These are phyloP conservation scores for Rhyacophila brunnea DNA, from an alignment of 1,140 invertebrate species.

Conservation along the genomic window DNA sequence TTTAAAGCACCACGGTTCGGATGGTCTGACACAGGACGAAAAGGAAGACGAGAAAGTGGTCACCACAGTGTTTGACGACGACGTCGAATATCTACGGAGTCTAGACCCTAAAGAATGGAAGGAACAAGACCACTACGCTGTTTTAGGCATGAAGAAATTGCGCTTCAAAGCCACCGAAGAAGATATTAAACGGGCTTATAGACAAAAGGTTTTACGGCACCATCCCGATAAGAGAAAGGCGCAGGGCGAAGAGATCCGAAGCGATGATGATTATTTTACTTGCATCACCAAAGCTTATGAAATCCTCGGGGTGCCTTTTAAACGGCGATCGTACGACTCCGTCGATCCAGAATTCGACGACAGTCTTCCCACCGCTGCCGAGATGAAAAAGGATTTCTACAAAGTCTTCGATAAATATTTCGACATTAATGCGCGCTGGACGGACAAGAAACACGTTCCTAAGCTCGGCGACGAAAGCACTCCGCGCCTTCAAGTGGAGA, in stretches of 20 bases:
- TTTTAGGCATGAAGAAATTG: slow-evolving; percentile 82
- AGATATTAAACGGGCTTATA: slow-evolving; percentile 90
- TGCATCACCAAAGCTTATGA: slow-evolving; percentile 93
- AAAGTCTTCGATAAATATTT: slow-evolving; percentile 77
- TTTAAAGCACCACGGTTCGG: slow-evolving; percentile 34
- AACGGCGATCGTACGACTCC: slow-evolving; percentile 90
- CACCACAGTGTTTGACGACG: slow-evolving; percentile 70
- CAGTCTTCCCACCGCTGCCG: slow-evolving; percentile 71
- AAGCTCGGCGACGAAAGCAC: slow-evolving; percentile 75
- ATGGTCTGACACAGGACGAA: slow-evolving; percentile 42
- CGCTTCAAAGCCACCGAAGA: slow-evolving; percentile 82
- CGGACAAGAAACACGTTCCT: slow-evolving; percentile 83
- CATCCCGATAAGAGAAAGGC: slow-evolving; percentile 97
- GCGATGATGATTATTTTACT: slow-evolving; percentile 95
- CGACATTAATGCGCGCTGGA: slow-evolving; percentile 89
- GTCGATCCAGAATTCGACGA: slow-evolving; percentile 95
- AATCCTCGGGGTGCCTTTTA: slow-evolving; percentile 76
- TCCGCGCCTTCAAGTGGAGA: slow-evolving; percentile 73
- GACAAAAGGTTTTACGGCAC: slow-evolving; percentile 89
- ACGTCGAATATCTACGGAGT: slow-evolving; percentile 81
- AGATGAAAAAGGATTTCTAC: slow-evolving; percentile 84
- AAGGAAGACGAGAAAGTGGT: slow-evolving; percentile 57
- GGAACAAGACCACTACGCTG: slow-evolving; percentile 94
- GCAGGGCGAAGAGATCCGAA: slow-evolving; percentile 77
- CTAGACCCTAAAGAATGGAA: slow-evolving; percentile 97